Base-by-base conservation (phyloP, 2,797 vertebrate genomes). In the Bovichtus variegatus region DNA sequence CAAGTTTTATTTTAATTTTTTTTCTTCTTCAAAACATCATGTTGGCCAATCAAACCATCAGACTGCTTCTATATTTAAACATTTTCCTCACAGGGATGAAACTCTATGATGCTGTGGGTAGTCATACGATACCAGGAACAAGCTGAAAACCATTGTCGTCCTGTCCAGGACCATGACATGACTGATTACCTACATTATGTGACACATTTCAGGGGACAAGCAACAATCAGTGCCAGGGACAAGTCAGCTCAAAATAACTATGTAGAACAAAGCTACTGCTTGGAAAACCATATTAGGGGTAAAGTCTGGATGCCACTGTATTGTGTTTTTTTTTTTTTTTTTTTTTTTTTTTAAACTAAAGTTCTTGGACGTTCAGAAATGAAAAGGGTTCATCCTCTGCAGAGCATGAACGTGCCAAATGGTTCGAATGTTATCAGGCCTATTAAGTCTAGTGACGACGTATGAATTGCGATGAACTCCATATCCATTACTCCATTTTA, bases 201-300 rank as follows among this genome's bases (percentile, higher is more conserved):
- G 69, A 53, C 64, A 69, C 38, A 43, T 41, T 18, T 72, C 36
- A 53, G 40, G 34, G 31, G 47, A 73, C 58, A 73, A 29, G 62
- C 43, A 31, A 10, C 46, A 67, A 71, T 76, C 68, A 63, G 41
- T 21, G 49, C 34, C 15, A 27, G 12, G 44, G 13, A 41, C 11
- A 36, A 12, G 50, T 36, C 18, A 58, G 46, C 54, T 74, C 13
- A 34, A 31, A 46, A 46, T 78, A 55, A 29, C 15, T 12, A 38
- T 25, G 41, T 10, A 7, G 41, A 61, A 47, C 27, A 15, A 18
- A 5, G 10, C 47, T 2, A 13, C 19, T 40, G 21, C 13, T 9
- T 34, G 27, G 55, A 43, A 59, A 25, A 34, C 3, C 59, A 40
- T 29, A 34, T 2, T 0, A 53, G 12, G n/a, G 9, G 6, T 6